Evolutionary conservation across 2,888 invertebrate species (phyloP), one percentile per base, ranked within the genome.

Genomic region (Emmelina monodactyla): DNA sequence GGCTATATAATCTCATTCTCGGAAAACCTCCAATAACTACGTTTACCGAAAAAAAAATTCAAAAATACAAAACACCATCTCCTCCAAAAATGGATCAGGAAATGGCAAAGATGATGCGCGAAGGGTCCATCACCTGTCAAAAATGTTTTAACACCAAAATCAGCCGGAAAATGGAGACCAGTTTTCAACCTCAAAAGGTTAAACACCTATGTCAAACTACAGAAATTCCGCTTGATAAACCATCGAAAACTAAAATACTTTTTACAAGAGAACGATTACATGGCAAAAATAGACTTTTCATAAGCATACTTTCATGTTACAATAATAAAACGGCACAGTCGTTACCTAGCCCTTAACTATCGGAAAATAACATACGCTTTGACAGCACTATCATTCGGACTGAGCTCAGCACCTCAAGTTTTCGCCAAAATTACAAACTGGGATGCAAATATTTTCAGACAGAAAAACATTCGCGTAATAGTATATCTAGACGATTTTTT

Each of bases 401-500:
- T 47, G 1, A 34, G 37, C 3, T 38, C 36, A 10, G 44, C 44
- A 1, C 45, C 45, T 1, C 32, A 33, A 16, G 35, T 32, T 1
- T 47, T 45, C 30, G 31, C 42, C 2, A 16, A 19, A 1, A n/a
- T 47, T 1, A 41, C 33, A 13, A 45, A 43, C 9, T 45, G 47
- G 44, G 14, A 40, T 6, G 41, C 40, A 9, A 29, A 30, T 1
- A 16, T 32, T 2, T 29, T 47, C 0, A 33, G 45, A 29, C 10
- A 33, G 11, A 32, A 32, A 30, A 43, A 42, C 1, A 11, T 44
- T 0, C 33, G 40, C 11, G 16, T 46, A 2, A n/a, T 43, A 2
- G 44, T 46, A 1, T 44, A 44, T n/a, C 34, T 46, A 5, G 39
- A 44, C 46, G 44, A 44, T 35, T 45, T 39, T 14, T 13, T 44